Conservation (phyloP, 2,888 invertebrate species). For the Holacanthella duospinosa region DNA sequence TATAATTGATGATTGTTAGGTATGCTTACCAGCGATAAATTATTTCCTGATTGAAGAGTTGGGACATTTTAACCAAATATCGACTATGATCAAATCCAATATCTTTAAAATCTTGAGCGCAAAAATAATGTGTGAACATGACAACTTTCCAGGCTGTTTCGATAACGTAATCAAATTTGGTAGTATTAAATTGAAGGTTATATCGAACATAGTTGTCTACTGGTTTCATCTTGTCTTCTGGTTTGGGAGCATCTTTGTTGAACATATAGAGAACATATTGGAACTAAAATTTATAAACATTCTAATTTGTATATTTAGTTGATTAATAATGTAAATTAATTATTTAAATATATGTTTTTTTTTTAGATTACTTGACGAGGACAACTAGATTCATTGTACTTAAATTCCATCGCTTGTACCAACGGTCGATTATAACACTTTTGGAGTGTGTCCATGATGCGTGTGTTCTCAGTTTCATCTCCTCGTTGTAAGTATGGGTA, state of each 20-base stretch:
- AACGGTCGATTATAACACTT: slow-evolving; percentile 10
- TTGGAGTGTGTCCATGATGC: slow-evolving; percentile 12
- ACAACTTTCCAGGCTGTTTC: slow-evolving; percentile 29
- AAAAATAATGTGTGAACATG: slow-evolving; percentile 29
- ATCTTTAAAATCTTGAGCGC: slow-evolving; percentile 21
- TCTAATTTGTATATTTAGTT: too few species aligned
- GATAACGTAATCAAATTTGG: slow-evolving; percentile 18
- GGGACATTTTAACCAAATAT: slow-evolving; percentile 24
- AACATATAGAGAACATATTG: slow-evolving; percentile 9
- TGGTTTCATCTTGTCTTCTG: slow-evolving; percentile 14
- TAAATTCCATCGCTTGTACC: slow-evolving; percentile 5
- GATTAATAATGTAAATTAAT: not conserved
- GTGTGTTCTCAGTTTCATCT: slow-evolving; percentile 4
- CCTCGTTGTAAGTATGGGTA: slow-evolving; percentile 21
- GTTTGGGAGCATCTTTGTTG: too few species aligned
- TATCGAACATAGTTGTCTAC: not conserved
- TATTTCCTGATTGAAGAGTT: slow-evolving; percentile 28
- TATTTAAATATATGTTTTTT: not conserved
- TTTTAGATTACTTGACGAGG: slow-evolving; percentile 8
- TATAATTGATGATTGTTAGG: not conserved
- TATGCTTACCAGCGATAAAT: slow-evolving; percentile 23
- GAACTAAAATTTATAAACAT: too few species aligned
- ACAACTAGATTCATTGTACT: slow-evolving; percentile 9
- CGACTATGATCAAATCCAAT: slow-evolving; percentile 15
- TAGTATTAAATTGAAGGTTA: slow-evolving; percentile 17